Conservation (phyloP, 2,113 vertebrate species). For the Ceyx cyanopectus region DNA sequence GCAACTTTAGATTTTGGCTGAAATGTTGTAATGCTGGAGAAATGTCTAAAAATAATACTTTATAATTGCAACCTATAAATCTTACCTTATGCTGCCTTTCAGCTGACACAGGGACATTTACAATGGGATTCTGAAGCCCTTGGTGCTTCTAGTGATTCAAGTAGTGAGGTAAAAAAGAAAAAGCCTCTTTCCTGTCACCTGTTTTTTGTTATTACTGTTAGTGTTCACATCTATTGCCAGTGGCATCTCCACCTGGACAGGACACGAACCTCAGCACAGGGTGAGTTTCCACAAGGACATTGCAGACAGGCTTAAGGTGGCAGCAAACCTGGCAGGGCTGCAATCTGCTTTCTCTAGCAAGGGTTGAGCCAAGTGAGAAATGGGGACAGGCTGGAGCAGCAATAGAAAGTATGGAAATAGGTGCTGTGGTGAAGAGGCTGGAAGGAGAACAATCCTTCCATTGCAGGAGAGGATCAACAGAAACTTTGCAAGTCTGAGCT, state of each 20-base stretch:
- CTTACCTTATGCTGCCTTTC: not conserved
- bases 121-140: not conserved
- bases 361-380: not conserved
- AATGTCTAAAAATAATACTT: constrained; percentile 25
- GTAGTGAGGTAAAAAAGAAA: not conserved
- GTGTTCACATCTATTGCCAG: not conserved
- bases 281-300: not conserved
- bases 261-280: not conserved
- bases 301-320: not conserved
- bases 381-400: not conserved
- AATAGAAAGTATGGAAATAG: not conserved
- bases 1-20: constrained; percentile 1
- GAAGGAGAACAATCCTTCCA: not conserved
- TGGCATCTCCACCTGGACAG: not conserved
- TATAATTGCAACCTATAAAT: constrained; percentile 12
- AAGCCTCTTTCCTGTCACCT: not conserved
- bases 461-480: not conserved
- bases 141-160: not conserved
- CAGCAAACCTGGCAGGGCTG: not conserved
- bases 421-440: not conserved
- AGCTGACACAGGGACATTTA: not conserved
- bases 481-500: not conserved
- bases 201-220: not conserved
- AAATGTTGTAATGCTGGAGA: not conserved
- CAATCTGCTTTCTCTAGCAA: not conserved